phyloP scores from a whole-genome alignment of 1,140 invertebrate species.

The Ceratosolen solmsi region DNA sequence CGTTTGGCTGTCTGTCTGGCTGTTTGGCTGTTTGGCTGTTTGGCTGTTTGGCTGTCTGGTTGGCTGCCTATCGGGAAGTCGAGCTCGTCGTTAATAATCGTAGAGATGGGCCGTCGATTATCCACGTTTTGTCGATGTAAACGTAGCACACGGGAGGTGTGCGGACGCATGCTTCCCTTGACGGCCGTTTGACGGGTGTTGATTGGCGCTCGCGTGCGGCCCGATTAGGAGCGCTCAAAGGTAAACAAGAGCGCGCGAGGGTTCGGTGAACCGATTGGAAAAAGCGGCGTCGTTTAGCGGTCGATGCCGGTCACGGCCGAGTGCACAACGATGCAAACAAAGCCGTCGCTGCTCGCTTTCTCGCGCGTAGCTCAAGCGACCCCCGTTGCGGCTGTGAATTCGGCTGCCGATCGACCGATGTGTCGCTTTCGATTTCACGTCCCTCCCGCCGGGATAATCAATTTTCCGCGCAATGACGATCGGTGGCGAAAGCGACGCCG shows the following conservation, averaged over 20 bases:
- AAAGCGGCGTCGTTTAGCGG: background rate
- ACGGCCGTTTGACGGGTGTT: too few species aligned
- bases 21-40: too few species aligned
- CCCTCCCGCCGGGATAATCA: background rate
- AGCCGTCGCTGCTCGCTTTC: constrained; percentile 28
- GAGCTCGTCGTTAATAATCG: too few species aligned
- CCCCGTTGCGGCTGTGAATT: constrained; percentile 19
- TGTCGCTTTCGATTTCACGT: constrained; percentile 31
- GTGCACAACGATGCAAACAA: constrained; percentile 24
- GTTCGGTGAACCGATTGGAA: background rate
- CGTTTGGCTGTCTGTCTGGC: too few species aligned
- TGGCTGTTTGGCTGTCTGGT: too few species aligned
- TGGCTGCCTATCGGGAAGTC: too few species aligned
- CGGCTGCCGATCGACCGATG: background rate
- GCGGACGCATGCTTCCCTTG: too few species aligned
- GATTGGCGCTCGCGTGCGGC: background rate
- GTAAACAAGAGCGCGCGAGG: background rate
- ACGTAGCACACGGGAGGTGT: too few species aligned
- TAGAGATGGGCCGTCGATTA: too few species aligned
- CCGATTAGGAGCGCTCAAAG: background rate
- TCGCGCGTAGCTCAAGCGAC: background rate
- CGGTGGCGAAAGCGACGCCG: background rate
- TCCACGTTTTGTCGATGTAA: too few species aligned
- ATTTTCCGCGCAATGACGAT: background rate
- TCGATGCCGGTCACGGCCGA: background rate